These are phyloP conservation scores for Podotricha telesiphe DNA, from an alignment of 2,888 invertebrate species.

Conservation along the genomic window DNA sequence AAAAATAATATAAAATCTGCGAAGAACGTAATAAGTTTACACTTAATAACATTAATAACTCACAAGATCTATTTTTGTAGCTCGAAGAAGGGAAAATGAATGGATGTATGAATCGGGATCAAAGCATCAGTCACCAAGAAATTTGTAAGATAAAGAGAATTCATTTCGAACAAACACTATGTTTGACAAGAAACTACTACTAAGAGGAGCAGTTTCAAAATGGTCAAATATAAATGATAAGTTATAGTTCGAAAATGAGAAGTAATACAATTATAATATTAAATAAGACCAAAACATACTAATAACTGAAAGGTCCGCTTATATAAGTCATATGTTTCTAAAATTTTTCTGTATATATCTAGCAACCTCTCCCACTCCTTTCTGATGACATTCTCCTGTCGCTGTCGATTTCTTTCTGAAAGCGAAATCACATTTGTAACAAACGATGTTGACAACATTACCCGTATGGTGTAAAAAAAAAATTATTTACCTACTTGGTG, in stretches of 20 bases:
- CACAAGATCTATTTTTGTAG: not conserved
- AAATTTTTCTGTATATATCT: conserved; percentile 1
- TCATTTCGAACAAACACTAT: too few relatives aligned
- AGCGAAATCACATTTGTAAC: not conserved
- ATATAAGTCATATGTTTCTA: not conserved
- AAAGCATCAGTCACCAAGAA: too few relatives aligned
- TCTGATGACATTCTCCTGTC: not conserved
- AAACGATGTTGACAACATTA: not conserved
- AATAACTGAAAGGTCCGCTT: not conserved
- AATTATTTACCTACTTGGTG: not conserved
- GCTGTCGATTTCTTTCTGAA: not conserved
- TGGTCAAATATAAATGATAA: too few relatives aligned
- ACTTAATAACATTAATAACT: too few relatives aligned
- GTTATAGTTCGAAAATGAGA: too few relatives aligned
- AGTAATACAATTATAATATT: too few relatives aligned
- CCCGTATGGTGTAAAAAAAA: not conserved
- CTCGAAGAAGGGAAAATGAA: too few relatives aligned
- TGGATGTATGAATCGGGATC: too few relatives aligned
- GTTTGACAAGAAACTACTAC: too few relatives aligned
- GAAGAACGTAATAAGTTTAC: too few relatives aligned
- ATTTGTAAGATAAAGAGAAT: too few relatives aligned
- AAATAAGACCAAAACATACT: not conserved
- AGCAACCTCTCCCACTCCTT: not conserved
- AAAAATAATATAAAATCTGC: not conserved
- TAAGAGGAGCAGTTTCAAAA: too few relatives aligned